Evolutionary conservation across 2,113 vertebrate species (phyloP).

Genomic region (Telmatochromis sp.): DNA sequence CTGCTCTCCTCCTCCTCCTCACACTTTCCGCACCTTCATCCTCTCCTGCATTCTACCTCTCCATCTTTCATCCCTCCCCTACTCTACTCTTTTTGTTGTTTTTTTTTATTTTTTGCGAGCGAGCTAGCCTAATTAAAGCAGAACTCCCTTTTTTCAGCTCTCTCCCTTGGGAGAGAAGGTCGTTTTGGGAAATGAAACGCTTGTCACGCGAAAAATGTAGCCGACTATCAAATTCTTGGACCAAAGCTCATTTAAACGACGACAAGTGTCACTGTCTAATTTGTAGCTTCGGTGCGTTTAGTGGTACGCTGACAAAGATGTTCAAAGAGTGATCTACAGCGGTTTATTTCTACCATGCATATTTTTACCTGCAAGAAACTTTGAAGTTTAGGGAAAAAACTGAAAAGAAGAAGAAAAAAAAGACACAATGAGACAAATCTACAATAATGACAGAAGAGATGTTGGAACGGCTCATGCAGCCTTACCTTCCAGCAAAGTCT

Average conservation of each 20-base stretch:
- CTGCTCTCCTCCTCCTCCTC: constrained; percentile 23
- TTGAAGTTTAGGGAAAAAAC: background rate
- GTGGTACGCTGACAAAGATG: constrained; percentile 16
- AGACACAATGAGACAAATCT: background rate
- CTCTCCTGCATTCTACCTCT: constrained; percentile 19
- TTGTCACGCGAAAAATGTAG: constrained; percentile 33
- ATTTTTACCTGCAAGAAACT: background rate
- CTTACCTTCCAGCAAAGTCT: constrained; percentile 1
- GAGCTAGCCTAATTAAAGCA: constrained; percentile 49
- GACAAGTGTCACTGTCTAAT: constrained; percentile 33
- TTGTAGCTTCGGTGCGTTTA: constrained; percentile 35
- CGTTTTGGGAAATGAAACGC: constrained; percentile 39
- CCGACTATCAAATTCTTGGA: constrained; percentile 24
- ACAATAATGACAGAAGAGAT: constrained; percentile 4
- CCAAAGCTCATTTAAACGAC: constrained; percentile 34
- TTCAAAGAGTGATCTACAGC: background rate
- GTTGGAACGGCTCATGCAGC: background rate
- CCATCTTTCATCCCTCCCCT: constrained; percentile 21
- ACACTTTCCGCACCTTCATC: constrained; percentile 22
- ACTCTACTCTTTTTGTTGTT: background rate
- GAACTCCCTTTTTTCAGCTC: constrained; percentile 13
- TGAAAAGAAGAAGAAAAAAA: background rate
- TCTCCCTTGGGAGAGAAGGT: constrained; percentile 32
- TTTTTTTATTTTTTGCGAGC: background rate
- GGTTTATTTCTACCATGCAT: background rate